Evolutionary conservation across 2,113 vertebrate species (phyloP), one percentile per base, ranked within the genome.

Genomic region (Tragelaphus scriptus): DNA sequence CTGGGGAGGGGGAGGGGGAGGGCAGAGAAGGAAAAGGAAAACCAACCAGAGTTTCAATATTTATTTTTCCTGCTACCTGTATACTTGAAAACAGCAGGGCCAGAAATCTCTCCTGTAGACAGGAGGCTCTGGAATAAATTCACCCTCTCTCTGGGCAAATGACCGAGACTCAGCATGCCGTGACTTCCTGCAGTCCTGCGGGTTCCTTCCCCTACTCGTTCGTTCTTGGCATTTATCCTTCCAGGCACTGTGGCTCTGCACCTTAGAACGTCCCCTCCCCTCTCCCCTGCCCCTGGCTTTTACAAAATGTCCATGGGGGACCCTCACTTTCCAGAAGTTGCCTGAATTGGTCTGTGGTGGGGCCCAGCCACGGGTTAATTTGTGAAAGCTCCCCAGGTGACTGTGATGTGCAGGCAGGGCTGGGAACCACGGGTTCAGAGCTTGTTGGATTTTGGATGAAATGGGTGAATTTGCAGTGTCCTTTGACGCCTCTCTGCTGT

Each of bases 1-100:
- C 4, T 36, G 65, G 49, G 49, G 49, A 36, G n/a, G 32, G 63
- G 17, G 17, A 0, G 0, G 0, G 49, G 23, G 23, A 3, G n/a
- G 15, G 7, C 65, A 21, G 88, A 15, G 19, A 75, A 81, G 49
- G 59, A 61, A 11, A 58, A 80, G 49, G 49, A 53, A 19, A 93
- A 81, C 23, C 12, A 36, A 58, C 13, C 3, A 16, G 44, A 82
- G 17, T 49, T 84, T 82, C n/a, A 15, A 6, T 30, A 61, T 49
- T 2, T 17, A 25, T 75, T 61, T 87, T 56, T 81, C 32, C 40
- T 25, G 61, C 75, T 59, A 61, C 6, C 16, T 7, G 1, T 40
- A 7, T 56, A 44, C 9, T 28, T 75, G 56, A 47, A 26, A n/a
- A 25, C 8, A 6, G 49, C 11, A 58, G 30, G 6, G 23, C 40